Base-by-base conservation (phyloP, 2,888 invertebrate genomes). In the Machimus rusticus region DNA sequence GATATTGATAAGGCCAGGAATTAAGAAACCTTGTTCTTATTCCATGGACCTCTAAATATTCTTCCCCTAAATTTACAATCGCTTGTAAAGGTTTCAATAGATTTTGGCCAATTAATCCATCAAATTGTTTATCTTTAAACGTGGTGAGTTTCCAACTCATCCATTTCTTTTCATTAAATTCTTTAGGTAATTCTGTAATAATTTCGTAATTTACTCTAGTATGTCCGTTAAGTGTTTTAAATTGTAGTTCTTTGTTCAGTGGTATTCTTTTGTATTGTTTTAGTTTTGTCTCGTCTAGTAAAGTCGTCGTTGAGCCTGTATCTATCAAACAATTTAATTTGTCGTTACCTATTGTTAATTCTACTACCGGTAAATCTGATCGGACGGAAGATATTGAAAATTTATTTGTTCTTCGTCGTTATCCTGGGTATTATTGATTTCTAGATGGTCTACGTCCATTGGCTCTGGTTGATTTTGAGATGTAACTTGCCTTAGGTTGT, bases 131-230 rank as follows among this genome's bases (percentile, higher is more conserved):
- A 28, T 28, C 28, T 28, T 28, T 28, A 28, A 28, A 28, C 28
- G 28, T 28, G 28, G 28, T 28, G 28, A 28, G 28, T 28, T 28
- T 28, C 28, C 28, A 28, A 74, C 87, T 87, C 89, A 89, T 89
- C 9, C 87, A 51, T 34, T 82, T 88, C 31, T 88, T 77, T 86
- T 88, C 87, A 14, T 89, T 87, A 79, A 89, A 88, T 88, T 89
- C 88, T 23, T 16, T 87, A 14, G 88, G 87, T 74, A 89, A 39
- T 31, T 76, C 74, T 57, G 88, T 88, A n/a, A 84, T 84, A 31
- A 88, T 89, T 88, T 88, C 86, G n/a, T 85, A 57, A 16, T 88
- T 51, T 12, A 86, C 74, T 43, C 14, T 55, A 31, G 84, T 86
- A 23, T 86, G 81, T 8, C 88, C 86, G 74, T 74, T 86, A 31